Conservation (phyloP, 1,140 invertebrate genomes). For the Neodiprion lecontei region DNA sequence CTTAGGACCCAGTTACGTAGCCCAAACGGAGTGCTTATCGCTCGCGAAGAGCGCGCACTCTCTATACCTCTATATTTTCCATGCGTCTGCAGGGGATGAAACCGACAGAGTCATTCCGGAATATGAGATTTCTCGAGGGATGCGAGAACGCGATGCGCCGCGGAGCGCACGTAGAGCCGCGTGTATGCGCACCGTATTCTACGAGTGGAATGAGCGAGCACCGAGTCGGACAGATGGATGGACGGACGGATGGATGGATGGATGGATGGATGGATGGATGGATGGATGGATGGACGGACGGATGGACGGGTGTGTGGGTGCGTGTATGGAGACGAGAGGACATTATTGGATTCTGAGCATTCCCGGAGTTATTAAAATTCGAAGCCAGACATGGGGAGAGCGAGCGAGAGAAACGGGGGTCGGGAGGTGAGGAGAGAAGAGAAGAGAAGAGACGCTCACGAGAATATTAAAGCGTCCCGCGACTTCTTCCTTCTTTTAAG, state of each 20-base stretch:
- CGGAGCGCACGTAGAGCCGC: no score
- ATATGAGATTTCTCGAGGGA: no score
- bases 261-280: background rate
- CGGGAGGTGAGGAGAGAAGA: slow-evolving; percentile 13
- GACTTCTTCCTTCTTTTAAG: slow-evolving; percentile 12
- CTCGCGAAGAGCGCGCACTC: no score
- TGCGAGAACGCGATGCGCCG: no score
- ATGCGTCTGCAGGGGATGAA: no score
- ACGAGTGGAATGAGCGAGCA: no score
- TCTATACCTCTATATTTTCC: no score
- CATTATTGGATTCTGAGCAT: slow-evolving; percentile 61
- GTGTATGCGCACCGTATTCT: no score
- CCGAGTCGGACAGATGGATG: background rate
- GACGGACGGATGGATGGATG: slow-evolving; percentile 10
- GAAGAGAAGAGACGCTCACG: background rate
- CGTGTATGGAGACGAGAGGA: slow-evolving; percentile 36
- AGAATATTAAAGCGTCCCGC: slow-evolving; percentile 9
- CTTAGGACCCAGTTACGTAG: slow-evolving; percentile 11
- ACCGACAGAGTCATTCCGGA: no score
- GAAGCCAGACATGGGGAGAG: slow-evolving; percentile 50
- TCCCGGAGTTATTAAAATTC: slow-evolving; percentile 53
- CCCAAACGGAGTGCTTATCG: background rate
- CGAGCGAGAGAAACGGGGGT: slow-evolving; percentile 30
- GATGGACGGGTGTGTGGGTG: slow-evolving; percentile 27
- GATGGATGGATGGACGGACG: background rate